Conservation (phyloP, 1,140 invertebrate species). For the Tribolium castaneum region DNA sequence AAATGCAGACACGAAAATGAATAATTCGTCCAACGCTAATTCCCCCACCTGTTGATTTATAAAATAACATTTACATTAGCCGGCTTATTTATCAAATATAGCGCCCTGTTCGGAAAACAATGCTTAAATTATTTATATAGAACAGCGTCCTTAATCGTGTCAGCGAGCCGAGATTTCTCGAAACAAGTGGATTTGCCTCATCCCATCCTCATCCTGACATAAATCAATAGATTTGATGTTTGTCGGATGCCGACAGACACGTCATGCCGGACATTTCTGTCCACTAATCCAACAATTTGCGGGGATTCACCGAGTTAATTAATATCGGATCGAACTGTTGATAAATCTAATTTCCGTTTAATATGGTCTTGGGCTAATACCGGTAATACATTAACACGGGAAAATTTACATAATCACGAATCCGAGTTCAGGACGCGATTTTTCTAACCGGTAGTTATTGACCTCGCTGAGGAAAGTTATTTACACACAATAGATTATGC, state of each 20-base stretch:
- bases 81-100: slow-evolving; percentile 18
- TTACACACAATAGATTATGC: slow-evolving; percentile 23
- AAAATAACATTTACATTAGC: slow-evolving; percentile 13
- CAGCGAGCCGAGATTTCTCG: neutral
- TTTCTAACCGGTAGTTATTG: slow-evolving; percentile 12
- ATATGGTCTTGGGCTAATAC: neutral
- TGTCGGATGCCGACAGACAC: neutral
- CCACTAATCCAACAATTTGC: slow-evolving; percentile 24
- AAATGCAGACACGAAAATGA: neutral
- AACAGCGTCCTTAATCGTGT: neutral
- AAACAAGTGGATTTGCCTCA: neutral
- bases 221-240: neutral
- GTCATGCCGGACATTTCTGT: slow-evolving; percentile 8
- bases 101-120: neutral
- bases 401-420: neutral
- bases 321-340: slow-evolving; percentile 27
- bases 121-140: slow-evolving; percentile 16
- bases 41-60: slow-evolving; percentile 20
- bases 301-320: slow-evolving; percentile 19
- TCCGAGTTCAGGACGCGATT: neutral
- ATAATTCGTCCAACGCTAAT: slow-evolving; percentile 8
- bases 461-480: slow-evolving; percentile 7
- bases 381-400: neutral
- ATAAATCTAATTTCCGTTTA: slow-evolving; percentile 34
- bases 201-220: neutral